phyloP scores from a whole-genome alignment of 1,140 invertebrate species.

The Luehdorfia chinensis region DNA sequence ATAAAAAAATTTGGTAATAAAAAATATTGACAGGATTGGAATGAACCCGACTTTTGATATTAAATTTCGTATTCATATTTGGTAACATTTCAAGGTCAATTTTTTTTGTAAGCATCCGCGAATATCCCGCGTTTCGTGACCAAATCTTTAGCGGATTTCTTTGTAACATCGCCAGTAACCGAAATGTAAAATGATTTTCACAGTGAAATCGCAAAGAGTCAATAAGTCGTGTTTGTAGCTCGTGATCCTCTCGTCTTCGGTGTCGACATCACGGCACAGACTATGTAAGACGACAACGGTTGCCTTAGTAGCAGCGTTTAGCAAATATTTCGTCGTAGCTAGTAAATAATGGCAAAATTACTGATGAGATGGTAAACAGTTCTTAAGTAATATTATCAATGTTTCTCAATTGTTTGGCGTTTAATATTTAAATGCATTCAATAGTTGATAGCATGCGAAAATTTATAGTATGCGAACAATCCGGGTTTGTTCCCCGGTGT shows the following conservation, averaged over 20 bases:
- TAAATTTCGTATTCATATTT: too few relatives aligned
- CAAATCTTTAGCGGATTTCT: slow-evolving; percentile 25
- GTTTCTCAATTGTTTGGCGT: slow-evolving; percentile 3
- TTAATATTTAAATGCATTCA: too few relatives aligned
- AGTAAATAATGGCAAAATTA: neutral
- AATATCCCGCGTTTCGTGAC: slow-evolving; percentile 21
- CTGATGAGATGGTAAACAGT: neutral
- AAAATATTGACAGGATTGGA: too few relatives aligned
- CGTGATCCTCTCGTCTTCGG: slow-evolving; percentile 31
- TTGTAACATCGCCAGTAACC: slow-evolving; percentile 12
- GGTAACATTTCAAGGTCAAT: slow-evolving; percentile 2
- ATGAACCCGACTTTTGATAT: too few relatives aligned
- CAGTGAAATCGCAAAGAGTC: slow-evolving; percentile 39
- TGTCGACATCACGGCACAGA: neutral
- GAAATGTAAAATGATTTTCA: slow-evolving; percentile 20
- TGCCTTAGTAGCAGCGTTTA: neutral
- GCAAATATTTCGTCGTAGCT: neutral
- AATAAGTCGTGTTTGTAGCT: slow-evolving; percentile 21
- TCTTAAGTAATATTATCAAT: neutral
- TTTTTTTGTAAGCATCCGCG: neutral
- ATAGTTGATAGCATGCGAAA: too few relatives aligned
- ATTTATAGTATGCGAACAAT: too few relatives aligned
- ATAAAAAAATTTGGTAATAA: too few relatives aligned
- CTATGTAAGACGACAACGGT: slow-evolving; percentile 1
- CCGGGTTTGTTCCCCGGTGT: too few relatives aligned